Evolutionary conservation across 23 tunicate genomes (phyloP).

Genomic region (Pegea sp.): DNA sequence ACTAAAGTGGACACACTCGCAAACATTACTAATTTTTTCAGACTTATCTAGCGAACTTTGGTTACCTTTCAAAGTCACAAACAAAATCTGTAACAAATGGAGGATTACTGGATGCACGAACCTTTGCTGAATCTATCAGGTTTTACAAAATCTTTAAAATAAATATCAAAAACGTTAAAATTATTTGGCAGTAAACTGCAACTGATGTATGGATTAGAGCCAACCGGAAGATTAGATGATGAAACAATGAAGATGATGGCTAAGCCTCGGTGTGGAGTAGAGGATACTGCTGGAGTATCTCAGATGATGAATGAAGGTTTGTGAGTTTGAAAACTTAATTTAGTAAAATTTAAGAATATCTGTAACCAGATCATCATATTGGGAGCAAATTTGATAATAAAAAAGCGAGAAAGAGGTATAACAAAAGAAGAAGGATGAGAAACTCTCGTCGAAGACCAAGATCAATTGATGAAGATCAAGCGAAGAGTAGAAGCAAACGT

Average conservation of each 20-base stretch:
- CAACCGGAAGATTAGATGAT: conserved; percentile 30
- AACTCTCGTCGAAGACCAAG: too few species aligned
- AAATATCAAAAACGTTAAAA: neutral
- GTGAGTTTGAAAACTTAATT: too few species aligned
- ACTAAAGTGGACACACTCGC: too few species aligned
- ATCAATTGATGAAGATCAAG: conserved; percentile 4
- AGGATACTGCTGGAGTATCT: conserved; percentile 65
- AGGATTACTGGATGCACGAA: conserved; percentile 17
- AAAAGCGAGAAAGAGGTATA: conserved; percentile 3
- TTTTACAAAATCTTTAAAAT: neutral
- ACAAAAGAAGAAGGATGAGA: conserved; percentile 8
- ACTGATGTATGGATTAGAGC: conserved; percentile 28
- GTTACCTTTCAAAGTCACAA: conserved; percentile 41
- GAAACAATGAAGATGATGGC: conserved; percentile 59
- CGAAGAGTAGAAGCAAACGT: conserved; percentile 10
- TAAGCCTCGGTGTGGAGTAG: conserved; percentile 76
- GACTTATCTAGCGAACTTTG: conserved; percentile 46
- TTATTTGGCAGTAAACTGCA: conserved; percentile 27
- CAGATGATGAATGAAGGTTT: conserved; percentile 50
- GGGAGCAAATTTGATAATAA: too few species aligned
- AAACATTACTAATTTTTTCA: too few species aligned
- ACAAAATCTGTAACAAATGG: conserved; percentile 8
- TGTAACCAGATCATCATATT: too few species aligned
- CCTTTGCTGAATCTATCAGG: conserved; percentile 22
- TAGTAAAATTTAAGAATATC: too few species aligned